These are phyloP conservation scores for Parazoanthus darwini DNA, from an alignment of 92 coral and sea anemone species.

Conservation along the genomic window DNA sequence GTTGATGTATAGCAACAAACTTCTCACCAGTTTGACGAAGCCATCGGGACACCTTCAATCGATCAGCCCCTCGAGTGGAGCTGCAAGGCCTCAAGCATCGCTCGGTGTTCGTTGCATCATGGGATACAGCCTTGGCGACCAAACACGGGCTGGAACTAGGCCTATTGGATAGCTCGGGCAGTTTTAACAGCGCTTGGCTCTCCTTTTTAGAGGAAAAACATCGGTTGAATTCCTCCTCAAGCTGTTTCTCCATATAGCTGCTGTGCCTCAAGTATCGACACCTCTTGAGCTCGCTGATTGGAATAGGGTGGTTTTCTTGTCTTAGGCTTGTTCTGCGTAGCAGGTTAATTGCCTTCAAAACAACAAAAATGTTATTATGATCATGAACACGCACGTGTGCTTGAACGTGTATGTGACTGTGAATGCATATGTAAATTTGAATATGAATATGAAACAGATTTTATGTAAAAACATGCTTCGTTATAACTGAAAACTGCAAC, in stretches of 20 bases:
- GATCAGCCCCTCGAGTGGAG: too few relatives aligned
- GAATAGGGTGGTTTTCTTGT: background rate
- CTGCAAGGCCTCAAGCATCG: too few relatives aligned
- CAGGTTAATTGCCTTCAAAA: slow-evolving; percentile 21
- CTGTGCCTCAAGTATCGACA: slow-evolving; percentile 10
- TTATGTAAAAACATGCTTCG: too few relatives aligned
- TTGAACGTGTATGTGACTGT: too few relatives aligned
- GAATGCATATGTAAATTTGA: background rate
- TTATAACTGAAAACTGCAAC: too few relatives aligned
- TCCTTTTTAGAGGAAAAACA: background rate
- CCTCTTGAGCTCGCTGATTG: background rate
- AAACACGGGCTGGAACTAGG: background rate
- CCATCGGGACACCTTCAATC: too few relatives aligned
- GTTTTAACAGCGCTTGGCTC: background rate
- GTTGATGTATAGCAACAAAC: too few relatives aligned
- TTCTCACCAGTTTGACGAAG: too few relatives aligned
- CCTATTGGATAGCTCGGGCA: background rate
- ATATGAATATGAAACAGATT: too few relatives aligned
- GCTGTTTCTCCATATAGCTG: background rate
- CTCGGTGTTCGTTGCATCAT: background rate
- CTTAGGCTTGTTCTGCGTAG: background rate
- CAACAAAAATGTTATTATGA: too few relatives aligned
- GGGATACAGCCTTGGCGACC: background rate
- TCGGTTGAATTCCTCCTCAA: background rate
- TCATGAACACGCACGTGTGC: too few relatives aligned